phyloP scores from a whole-genome alignment of 2,888 invertebrate genomes.

The Xylota segnis region DNA sequence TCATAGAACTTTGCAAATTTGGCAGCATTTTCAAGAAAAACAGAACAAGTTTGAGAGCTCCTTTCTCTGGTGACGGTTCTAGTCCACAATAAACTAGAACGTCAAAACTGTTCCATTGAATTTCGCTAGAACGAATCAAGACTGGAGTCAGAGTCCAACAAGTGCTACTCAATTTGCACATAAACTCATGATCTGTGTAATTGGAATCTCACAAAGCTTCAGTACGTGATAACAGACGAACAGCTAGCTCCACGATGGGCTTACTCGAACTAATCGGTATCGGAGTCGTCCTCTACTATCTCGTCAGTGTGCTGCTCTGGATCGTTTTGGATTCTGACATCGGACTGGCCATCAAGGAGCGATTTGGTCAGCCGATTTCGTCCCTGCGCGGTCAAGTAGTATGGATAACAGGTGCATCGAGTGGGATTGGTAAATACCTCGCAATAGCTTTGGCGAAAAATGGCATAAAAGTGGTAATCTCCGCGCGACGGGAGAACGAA shows the following conservation, averaged over 20 bases:
- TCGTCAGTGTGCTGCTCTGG: constrained; percentile 85
- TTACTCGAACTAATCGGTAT: constrained; percentile 82
- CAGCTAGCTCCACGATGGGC: constrained; percentile 78
- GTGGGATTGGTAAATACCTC: constrained; percentile 91
- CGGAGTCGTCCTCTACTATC: constrained; percentile 84
- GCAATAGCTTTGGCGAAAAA: constrained; percentile 88
- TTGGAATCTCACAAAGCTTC: neutral
- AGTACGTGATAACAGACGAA: neutral
- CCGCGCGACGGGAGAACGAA: constrained; percentile 88
- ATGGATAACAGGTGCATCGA: constrained; percentile 94
- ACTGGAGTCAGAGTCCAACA: constrained; percentile 23
- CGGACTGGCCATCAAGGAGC: constrained; percentile 86
- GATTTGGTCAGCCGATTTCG: constrained; percentile 87
- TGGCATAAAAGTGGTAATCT: constrained; percentile 88
- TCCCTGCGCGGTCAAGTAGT: constrained; percentile 89
- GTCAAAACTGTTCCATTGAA: neutral
- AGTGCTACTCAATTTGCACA: neutral
- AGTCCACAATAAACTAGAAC: neutral
- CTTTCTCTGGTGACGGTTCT: neutral
- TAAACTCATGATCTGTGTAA: neutral
- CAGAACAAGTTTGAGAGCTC: neutral
- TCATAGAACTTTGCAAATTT: neutral
- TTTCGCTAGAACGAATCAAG: neutral
- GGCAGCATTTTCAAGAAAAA: neutral
- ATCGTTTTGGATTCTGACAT: constrained; percentile 87